Conservation (phyloP, 2,888 invertebrate genomes). For the Drosophila anceps region DNA sequence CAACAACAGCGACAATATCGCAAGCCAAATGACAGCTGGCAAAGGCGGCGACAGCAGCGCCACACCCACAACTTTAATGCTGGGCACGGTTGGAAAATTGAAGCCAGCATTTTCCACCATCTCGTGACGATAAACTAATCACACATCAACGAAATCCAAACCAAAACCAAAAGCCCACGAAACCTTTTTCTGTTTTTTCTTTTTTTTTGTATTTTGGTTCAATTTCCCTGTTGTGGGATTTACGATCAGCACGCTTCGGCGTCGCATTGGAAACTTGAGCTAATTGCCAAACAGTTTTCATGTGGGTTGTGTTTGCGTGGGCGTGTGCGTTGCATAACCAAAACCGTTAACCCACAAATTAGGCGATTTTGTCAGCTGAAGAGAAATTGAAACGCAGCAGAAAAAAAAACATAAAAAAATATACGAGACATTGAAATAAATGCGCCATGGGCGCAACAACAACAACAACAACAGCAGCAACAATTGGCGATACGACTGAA, state of each 20-base stretch:
- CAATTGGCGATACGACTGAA: slow-evolving; percentile 55
- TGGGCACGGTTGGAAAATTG: slow-evolving; percentile 77
- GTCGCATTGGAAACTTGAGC: slow-evolving; percentile 56
- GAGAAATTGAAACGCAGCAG: slow-evolving; percentile 55
- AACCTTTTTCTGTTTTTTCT: slow-evolving; percentile 25
- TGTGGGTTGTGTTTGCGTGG: slow-evolving; percentile 43
- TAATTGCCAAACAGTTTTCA: slow-evolving; percentile 59
- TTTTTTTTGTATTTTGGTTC: neutral
- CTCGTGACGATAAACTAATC: slow-evolving; percentile 63
- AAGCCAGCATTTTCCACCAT: slow-evolving; percentile 82
- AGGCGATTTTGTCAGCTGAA: slow-evolving; percentile 46
- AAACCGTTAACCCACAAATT: slow-evolving; percentile 56
- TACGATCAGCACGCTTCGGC: slow-evolving; percentile 11
- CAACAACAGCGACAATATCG: slow-evolving; percentile 23
- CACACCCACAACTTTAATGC: slow-evolving; percentile 72
- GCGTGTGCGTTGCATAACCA: slow-evolving; percentile 66
- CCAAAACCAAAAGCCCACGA: slow-evolving; percentile 33
- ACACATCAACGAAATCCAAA: slow-evolving; percentile 50
- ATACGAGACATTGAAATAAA: slow-evolving; percentile 62
- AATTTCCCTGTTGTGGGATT: slow-evolving; percentile 24
- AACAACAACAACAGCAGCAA: slow-evolving; percentile 26
- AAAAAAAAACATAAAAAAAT: slow-evolving; percentile 29
- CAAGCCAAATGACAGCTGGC: slow-evolving; percentile 59
- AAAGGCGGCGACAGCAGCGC: slow-evolving; percentile 54
- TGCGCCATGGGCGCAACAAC: slow-evolving; percentile 44